Evolutionary conservation across 2,797 vertebrate genomes (phyloP), one percentile per base, ranked within the genome.

Genomic region (Acipenser ruthenus): DNA sequence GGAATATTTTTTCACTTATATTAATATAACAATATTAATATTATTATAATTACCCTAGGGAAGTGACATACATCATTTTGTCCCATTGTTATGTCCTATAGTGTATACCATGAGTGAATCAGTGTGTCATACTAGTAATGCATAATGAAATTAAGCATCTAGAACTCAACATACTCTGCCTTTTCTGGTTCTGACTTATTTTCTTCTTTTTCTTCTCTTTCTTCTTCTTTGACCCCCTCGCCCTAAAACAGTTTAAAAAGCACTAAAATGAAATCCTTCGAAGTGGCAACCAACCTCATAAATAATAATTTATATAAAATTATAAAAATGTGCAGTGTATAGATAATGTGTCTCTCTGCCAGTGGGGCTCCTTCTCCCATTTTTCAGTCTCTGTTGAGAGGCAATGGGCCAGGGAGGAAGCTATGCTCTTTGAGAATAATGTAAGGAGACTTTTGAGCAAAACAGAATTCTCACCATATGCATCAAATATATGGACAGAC

Each of bases 181-280:
- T 92, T 88, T 78, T 95, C 91, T 1, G 88, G 82, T 77, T 93
- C 89, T 18, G 85, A 78, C 75, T 89, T 89, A 68, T 75, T 81
- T 70, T 90, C 89, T 56, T 87, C 86, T 65, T 85, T 85, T 47
- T 80, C 83, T 65, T 90, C 88, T 65, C 87, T 93, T 73, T 92
- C 92, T 49, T 86, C 87, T 70, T 88, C 84, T 50, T 88, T 82
- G 8, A 78, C 78, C 66, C 80, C 79, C 73, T 91, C 90, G 0
- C 88, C 88, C 93, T 95, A 67, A 64, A 75, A 80, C 63, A 60
- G 63, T 10, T 63, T 37, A 51, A 66, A 13, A 70, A 1, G 65
- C 6, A 10, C 49, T 4, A 50, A 58, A 65, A 64, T 8, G 11
- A 6, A 11, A 55, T 23, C 47, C 37, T 10, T 6, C 50, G 1